phyloP scores from a whole-genome alignment of 2,888 invertebrate genomes.

The Zygaena filipendulae region DNA sequence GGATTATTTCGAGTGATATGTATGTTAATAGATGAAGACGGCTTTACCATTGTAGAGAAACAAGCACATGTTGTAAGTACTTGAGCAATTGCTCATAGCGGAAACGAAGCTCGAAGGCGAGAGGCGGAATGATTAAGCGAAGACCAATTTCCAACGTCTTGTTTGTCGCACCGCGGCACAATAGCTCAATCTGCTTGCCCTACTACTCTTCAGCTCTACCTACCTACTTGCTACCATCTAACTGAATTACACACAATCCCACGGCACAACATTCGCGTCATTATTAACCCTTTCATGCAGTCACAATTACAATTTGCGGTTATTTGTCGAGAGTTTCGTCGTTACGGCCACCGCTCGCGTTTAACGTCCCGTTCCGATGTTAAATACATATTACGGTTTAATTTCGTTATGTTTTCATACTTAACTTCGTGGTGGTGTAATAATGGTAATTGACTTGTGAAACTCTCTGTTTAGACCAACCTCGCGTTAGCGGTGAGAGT shows the following conservation, averaged over 20 bases:
- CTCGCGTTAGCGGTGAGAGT: too few relatives aligned
- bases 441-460: constrained; percentile 30
- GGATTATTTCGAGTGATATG: too few relatives aligned
- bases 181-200: constrained; percentile 52
- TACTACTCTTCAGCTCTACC: constrained; percentile 36
- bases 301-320: constrained; percentile 63
- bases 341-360: constrained; percentile 32
- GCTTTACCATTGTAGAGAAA: too few relatives aligned
- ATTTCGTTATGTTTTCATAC: constrained; percentile 37
- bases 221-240: too few relatives aligned
- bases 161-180: constrained; percentile 38
- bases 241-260: constrained; percentile 54
- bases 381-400: constrained; percentile 36
- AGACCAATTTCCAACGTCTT: too few relatives aligned
- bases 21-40: too few relatives aligned
- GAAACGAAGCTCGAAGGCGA: too few relatives aligned
- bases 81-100: too few relatives aligned
- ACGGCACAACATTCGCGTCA: constrained; percentile 42
- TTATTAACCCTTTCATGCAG: constrained; percentile 64
- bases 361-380: constrained; percentile 25
- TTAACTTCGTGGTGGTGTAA: constrained; percentile 30
- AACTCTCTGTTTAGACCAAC: constrained; percentile 11
- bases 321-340: constrained; percentile 46
- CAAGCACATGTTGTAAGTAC: too few relatives aligned
- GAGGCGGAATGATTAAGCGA: too few relatives aligned